Evolutionary conservation across 2,797 vertebrate genomes (phyloP), one percentile per base, ranked within the genome.

Genomic region (Sebastes taczanowskii): DNA sequence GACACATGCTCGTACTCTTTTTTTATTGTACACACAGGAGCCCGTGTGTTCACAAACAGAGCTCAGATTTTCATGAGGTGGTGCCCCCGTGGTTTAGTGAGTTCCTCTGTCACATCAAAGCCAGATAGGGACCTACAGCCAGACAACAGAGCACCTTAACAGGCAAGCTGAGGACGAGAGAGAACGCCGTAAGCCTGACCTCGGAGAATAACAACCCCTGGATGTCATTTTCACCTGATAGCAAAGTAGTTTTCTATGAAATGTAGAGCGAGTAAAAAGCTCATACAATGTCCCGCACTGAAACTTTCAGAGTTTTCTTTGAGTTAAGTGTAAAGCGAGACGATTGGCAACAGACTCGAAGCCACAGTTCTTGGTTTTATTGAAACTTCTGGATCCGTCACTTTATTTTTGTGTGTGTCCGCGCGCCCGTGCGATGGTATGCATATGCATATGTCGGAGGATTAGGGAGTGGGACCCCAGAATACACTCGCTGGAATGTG

Each of bases 391-490:
- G 80, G 59, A 83, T 80, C 69, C 35, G 53, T 84, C 68, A 32
- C 85, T 86, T 82, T 73, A 63, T 86, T 84, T 83, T 16, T 60
- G 68, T 68, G 69, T 53, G 65, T 74, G 69, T 84, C 60, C 70
- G 58, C 20, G 4, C 82, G 49, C 66, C 72, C 46, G 20, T 61
- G 71, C 74, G 0, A 35, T 77, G 86, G 90, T 80, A 90, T 91
- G 90, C 84, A 46, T 90, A 84, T 88, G 87, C 93, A 93, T 92
- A 93, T 93, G 92, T 89, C 34, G 58, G 80, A 86, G 80, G 86
- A 90, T 92, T 69, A 91, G 89, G 93, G 94, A 93, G 94, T 93
- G 94, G 92, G 81, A 91, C 87, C 92, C 83, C 83, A 92, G 91
- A 94, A 94, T 94, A 93, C 89, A 91, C 88, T 66, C 7, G 8